phyloP scores from a whole-genome alignment of 2,113 vertebrate species.

The Dipodomys spectabilis region DNA sequence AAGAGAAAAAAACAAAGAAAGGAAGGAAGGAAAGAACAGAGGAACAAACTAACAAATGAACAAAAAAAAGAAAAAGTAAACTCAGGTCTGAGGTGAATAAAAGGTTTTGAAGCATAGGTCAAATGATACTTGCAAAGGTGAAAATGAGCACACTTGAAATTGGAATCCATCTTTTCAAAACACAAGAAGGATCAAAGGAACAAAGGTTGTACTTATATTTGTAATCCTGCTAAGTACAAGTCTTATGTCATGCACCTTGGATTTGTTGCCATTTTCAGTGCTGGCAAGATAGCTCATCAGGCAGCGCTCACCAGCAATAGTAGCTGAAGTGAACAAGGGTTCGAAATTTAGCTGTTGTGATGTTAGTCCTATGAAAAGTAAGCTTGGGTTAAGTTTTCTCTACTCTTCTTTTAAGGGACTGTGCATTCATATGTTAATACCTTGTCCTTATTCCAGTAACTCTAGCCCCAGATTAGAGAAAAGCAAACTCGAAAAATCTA shows the following conservation, averaged over 20 bases:
- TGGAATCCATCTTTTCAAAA: background rate
- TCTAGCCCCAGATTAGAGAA: background rate
- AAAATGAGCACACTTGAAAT: background rate
- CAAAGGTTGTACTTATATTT: no score
- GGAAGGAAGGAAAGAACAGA: no score
- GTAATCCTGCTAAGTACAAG: no score
- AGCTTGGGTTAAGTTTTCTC: background rate
- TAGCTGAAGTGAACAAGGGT: background rate
- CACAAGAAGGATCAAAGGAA: no score
- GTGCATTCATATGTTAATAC: background rate
- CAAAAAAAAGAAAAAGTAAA: background rate
- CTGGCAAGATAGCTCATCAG: background rate
- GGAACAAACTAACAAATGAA: no score
- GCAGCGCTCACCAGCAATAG: background rate
- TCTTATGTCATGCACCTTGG: no score
- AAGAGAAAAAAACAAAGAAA: no score
- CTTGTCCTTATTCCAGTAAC: background rate
- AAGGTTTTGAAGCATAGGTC: background rate
- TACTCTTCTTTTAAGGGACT: background rate
- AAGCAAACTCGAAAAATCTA: background rate
- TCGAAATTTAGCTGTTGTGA: background rate
- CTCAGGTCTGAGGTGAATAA: background rate
- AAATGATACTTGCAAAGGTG: background rate
- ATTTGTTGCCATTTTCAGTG: no score
- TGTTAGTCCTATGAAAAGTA: background rate